Conservation (phyloP, 2,888 invertebrate genomes). For the Cecidostiba fungosa region DNA sequence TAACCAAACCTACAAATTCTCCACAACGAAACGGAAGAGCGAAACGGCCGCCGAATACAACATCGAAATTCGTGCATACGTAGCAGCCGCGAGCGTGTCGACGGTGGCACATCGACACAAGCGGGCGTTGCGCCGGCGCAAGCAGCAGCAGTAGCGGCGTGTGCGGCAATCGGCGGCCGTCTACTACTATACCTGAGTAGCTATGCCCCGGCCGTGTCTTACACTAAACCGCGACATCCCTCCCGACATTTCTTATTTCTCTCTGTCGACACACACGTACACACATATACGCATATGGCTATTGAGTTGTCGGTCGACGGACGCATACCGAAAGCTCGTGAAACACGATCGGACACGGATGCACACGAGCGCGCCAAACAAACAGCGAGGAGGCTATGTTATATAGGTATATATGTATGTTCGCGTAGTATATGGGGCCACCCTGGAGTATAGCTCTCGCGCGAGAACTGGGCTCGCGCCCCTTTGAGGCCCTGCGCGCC, state of each 20-base stretch:
- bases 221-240: slow-evolving; percentile 37
- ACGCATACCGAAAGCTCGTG: slow-evolving; percentile 75
- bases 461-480: neutral
- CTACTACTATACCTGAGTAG: slow-evolving; percentile 61
- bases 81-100: too few relatives aligned
- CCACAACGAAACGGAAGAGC: too few relatives aligned
- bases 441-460: neutral
- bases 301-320: slow-evolving; percentile 77
- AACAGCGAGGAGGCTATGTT: slow-evolving; percentile 66
- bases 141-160: too few relatives aligned
- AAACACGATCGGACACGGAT: slow-evolving; percentile 79
- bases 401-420: slow-evolving; percentile 27
- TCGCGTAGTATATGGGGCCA: slow-evolving; percentile 23
- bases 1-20: too few relatives aligned
- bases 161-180: too few relatives aligned
- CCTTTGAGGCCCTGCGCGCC: neutral
- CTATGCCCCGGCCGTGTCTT: neutral
- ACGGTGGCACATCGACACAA: too few relatives aligned
- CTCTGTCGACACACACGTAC: neutral
- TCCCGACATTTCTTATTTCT: slow-evolving; percentile 31
- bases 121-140: too few relatives aligned
- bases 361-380: slow-evolving; percentile 76
- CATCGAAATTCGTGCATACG: too few relatives aligned
- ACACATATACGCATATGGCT: slow-evolving; percentile 57
- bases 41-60: too few relatives aligned